A percentile compares a stretch with the other conserved stretches of the same genome.
phyloP scores from a whole-genome alignment of 1,140 invertebrate genomes.

The Drosophila lowei region DNA sequence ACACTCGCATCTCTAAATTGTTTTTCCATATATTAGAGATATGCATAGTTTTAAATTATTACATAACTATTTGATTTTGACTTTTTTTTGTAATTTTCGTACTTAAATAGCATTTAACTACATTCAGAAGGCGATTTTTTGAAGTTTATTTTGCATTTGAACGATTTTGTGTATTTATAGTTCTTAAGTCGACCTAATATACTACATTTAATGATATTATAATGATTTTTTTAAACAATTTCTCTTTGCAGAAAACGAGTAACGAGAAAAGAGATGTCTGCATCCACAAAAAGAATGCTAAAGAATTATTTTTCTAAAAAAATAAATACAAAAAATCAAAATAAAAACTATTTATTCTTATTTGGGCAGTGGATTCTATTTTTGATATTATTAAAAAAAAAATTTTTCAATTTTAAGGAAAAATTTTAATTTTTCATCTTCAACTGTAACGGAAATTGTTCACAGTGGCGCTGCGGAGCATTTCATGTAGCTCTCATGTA shows the following conservation, averaged over 20 bases:
- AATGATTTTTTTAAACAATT: slow-evolving; percentile 34
- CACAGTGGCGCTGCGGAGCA: too few species aligned
- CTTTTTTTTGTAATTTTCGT: slow-evolving; percentile 32
- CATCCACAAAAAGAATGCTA: slow-evolving; percentile 39
- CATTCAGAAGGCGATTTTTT: neutral
- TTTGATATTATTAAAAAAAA: too few species aligned
- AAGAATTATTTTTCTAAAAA: slow-evolving; percentile 46
- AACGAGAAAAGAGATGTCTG: slow-evolving; percentile 45
- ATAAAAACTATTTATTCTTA: too few species aligned
- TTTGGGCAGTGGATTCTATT: too few species aligned
- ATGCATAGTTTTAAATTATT: neutral
- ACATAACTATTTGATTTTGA: slow-evolving; percentile 20
- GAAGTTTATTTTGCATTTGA: slow-evolving; percentile 28
- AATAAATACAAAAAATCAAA: slow-evolving; percentile 24
- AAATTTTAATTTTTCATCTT: too few species aligned
- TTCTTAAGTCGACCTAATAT: slow-evolving; percentile 8
- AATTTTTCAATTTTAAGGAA: too few species aligned
- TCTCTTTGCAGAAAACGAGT: slow-evolving; percentile 54
- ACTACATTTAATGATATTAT: slow-evolving; percentile 20
- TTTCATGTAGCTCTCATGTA: too few species aligned
- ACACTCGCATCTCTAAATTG: slow-evolving; percentile 37
- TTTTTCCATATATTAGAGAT: slow-evolving; percentile 22
- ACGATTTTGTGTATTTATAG: slow-evolving; percentile 44
- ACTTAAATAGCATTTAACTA: slow-evolving; percentile 36
- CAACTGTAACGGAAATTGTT: too few species aligned